Evolutionary conservation across 2,113 vertebrate species (phyloP).

Genomic region (Sarotherodon lohbergeri): DNA sequence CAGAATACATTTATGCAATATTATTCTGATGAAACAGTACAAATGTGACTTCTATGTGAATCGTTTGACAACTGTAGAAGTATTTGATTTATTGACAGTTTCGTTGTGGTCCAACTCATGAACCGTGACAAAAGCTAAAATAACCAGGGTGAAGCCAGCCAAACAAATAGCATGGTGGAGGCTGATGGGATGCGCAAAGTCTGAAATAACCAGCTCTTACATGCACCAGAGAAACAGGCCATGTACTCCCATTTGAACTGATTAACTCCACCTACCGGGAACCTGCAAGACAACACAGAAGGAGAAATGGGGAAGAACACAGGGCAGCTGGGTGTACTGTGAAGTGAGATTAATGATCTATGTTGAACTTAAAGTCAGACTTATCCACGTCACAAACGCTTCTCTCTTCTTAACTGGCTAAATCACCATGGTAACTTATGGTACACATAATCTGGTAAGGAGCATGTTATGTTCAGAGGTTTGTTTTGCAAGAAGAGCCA

Average conservation of each 20-base stretch:
- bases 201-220: not conserved
- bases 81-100: not conserved
- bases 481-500: not conserved
- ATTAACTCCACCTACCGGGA: not conserved
- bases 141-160: not conserved
- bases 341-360: not conserved
- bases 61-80: not conserved
- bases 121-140: not conserved
- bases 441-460: not conserved
- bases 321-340: not conserved
- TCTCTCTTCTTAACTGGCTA: not conserved
- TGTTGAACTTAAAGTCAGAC: not conserved
- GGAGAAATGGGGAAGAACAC: not conserved
- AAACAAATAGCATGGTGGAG: not conserved
- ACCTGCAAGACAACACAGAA: not conserved
- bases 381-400: not conserved
- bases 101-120: not conserved
- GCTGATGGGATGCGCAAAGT: not conserved
- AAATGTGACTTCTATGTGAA: not conserved
- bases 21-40: not conserved
- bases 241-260: not conserved
- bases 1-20: not conserved
- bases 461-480: not conserved
- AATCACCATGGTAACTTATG: not conserved
- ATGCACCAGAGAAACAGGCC: not conserved